These are phyloP conservation scores for Lycorma delicatula DNA, from an alignment of 1,140 invertebrate genomes.

Conservation along the genomic window DNA sequence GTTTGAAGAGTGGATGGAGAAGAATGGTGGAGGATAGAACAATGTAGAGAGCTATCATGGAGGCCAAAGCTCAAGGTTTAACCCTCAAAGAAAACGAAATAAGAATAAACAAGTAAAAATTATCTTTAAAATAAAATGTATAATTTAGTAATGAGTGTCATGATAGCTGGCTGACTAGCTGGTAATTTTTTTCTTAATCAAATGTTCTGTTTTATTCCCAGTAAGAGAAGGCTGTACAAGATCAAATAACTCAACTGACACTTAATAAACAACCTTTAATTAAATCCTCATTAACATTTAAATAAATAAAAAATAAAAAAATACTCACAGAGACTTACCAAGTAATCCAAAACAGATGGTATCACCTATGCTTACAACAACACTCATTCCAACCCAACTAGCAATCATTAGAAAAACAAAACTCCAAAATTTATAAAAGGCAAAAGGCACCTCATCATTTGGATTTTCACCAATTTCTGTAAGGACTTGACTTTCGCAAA, in stretches of 20 bases:
- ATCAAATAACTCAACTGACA: background rate
- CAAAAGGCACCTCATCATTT: slow-evolving; percentile 34
- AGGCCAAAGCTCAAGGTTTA: no score
- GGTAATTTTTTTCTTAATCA: no score
- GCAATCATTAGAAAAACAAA: slow-evolving; percentile 58
- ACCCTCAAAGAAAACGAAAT: no score
- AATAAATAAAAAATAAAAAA: background rate
- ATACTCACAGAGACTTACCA: slow-evolving; percentile 42
- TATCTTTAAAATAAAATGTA: no score
- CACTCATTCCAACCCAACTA: slow-evolving; percentile 73
- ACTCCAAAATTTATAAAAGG: slow-evolving; percentile 55
- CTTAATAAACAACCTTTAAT: slow-evolving; percentile 8
- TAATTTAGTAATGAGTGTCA: no score
- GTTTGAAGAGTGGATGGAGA: no score
- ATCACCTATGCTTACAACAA: slow-evolving; percentile 71
- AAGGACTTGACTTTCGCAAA: slow-evolving; percentile 32
- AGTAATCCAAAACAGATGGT: slow-evolving; percentile 71
- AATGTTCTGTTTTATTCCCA: background rate
- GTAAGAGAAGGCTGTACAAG: background rate
- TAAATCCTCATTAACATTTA: background rate
- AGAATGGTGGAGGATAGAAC: no score
- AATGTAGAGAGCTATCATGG: no score
- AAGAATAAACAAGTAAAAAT: no score
- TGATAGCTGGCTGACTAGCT: no score
- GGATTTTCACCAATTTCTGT: slow-evolving; percentile 36